These are phyloP conservation scores for Patella caerulea DNA, from an alignment of 2,888 invertebrate species.

Conservation along the genomic window DNA sequence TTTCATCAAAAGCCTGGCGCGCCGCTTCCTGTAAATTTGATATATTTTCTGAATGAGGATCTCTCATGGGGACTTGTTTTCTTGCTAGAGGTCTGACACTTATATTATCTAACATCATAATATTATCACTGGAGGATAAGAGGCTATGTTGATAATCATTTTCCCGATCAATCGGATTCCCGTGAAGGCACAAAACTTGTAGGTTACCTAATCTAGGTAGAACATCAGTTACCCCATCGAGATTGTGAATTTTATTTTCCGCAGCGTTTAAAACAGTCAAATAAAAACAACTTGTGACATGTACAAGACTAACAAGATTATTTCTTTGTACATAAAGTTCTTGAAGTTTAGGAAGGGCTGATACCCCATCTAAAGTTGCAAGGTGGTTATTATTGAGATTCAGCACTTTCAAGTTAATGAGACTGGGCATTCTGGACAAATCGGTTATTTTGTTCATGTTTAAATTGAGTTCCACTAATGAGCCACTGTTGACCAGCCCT, in stretches of 20 bases:
- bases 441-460: conserved; percentile 61
- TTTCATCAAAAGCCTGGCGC: conserved; percentile 59
- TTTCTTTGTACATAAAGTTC: conserved; percentile 64
- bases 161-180: conserved; percentile 60
- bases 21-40: conserved; percentile 58
- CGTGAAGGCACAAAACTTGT: conserved; percentile 55
- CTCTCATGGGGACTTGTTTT: conserved; percentile 71
- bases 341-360: conserved; percentile 54
- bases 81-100: conserved; percentile 54
- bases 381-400: conserved; percentile 65
- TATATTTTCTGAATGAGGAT: conserved; percentile 51
- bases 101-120: conserved; percentile 62
- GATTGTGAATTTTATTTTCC: conserved; percentile 52
- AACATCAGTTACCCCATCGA: conserved; percentile 54
- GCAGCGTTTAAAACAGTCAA: conserved; percentile 56
- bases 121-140: conserved; percentile 44
- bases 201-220: conserved; percentile 48
- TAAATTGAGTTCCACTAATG: conserved; percentile 57
- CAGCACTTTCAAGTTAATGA: conserved; percentile 55
- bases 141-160: conserved; percentile 55
- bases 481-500: conserved; percentile 43
- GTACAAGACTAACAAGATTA: conserved; percentile 54
- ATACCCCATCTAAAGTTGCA: conserved; percentile 59
- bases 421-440: conserved; percentile 57
- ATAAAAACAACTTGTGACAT: conserved; percentile 57